A percentile compares a stretch with the other conserved stretches of the same genome.
Conservation (phyloP, 35 echinoderm and acorn worm genomes). For the Ophioderma brevispina region DNA sequence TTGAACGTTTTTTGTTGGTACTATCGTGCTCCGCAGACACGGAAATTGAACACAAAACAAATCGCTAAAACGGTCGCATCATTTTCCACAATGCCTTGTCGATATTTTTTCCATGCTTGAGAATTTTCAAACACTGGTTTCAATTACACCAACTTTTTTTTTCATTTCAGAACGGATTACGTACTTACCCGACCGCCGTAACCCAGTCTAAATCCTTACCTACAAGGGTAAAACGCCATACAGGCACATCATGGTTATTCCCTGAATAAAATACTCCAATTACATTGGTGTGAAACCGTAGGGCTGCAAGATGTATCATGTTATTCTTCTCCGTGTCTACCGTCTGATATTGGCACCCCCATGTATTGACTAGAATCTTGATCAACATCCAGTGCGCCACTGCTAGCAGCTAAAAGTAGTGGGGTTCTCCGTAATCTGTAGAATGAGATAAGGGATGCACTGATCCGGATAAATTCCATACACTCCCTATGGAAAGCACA, state of each 20-base stretch:
- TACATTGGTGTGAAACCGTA: slow-evolving; percentile 96
- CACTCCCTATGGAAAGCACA: no score
- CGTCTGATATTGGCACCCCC: slow-evolving; percentile 76
- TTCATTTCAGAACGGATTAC: no score
- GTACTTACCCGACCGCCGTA: no score
- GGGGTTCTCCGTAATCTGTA: slow-evolving; percentile 80
- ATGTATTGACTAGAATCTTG: slow-evolving; percentile 76
- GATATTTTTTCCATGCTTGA: no score
- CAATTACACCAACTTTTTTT: no score
- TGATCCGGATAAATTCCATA: no score
- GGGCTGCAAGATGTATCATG: slow-evolving; percentile 94
- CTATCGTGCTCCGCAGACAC: no score
- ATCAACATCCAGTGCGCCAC: slow-evolving; percentile 90
- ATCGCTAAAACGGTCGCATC: no score
- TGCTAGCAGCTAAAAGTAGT: slow-evolving; percentile 87
- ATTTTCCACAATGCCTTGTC: no score
- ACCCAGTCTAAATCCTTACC: slow-evolving; percentile 77
- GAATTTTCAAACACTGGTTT: no score
- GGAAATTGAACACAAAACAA: no score
- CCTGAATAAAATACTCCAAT: slow-evolving; percentile 90
- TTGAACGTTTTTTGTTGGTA: no score
- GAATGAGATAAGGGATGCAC: background rate
- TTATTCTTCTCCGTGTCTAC: slow-evolving; percentile 76
- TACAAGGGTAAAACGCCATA: slow-evolving; percentile 93
- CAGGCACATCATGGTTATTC: slow-evolving; percentile 88